A percentile compares a stretch with the other conserved stretches of the same genome.
Evolutionary conservation across 2,888 invertebrate species (phyloP).

Genomic region (Ochropleura leucogaster): DNA sequence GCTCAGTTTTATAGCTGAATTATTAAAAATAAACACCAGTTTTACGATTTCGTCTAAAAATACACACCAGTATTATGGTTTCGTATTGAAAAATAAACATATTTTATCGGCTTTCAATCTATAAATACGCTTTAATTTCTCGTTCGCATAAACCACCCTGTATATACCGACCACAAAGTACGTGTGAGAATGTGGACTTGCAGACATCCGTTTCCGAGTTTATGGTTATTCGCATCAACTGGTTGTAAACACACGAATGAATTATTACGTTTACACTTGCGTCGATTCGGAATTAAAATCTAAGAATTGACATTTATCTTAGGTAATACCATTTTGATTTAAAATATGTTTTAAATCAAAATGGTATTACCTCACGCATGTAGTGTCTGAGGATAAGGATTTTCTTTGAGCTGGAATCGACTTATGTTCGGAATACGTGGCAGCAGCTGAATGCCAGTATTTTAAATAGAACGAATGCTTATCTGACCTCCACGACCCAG

Average conservation of each 20-base stretch:
- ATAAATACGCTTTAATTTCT: conserved; percentile 9
- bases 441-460: too few relatives aligned
- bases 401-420: too few relatives aligned
- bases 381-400: too few relatives aligned
- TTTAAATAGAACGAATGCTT: too few relatives aligned
- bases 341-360: too few relatives aligned
- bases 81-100: conserved; percentile 22
- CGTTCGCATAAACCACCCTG: conserved; percentile 2
- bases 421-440: too few relatives aligned
- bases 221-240: conserved; percentile 55
- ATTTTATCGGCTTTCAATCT: not conserved
- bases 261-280: conserved; percentile 20
- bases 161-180: conserved; percentile 16
- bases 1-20: conserved; percentile 8
- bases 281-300: not conserved
- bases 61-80: conserved; percentile 10
- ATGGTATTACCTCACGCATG: too few relatives aligned
- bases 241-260: conserved; percentile 34
- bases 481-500: too few relatives aligned
- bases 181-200: conserved; percentile 31
- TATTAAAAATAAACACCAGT: conserved; percentile 18
- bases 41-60: conserved; percentile 29
- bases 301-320: not conserved
- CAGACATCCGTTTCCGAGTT: conserved; percentile 60
- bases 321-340: too few relatives aligned